phyloP scores from a whole-genome alignment of 2,888 invertebrate species.

The Latrodectus hesperus region DNA sequence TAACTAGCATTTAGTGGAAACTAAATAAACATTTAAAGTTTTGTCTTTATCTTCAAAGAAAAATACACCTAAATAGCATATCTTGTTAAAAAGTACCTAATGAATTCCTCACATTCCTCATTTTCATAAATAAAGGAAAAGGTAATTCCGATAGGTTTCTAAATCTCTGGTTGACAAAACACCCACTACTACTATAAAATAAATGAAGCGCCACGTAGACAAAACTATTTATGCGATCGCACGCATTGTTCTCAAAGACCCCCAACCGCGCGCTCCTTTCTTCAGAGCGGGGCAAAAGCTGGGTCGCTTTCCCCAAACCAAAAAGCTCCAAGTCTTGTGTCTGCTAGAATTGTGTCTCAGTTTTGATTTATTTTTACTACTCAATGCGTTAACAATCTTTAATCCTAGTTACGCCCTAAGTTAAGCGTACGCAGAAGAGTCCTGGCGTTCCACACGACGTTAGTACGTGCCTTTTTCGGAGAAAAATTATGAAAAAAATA shows the following conservation, averaged over 20 bases:
- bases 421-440: slow-evolving; percentile 29
- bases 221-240: slow-evolving; percentile 55
- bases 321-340: background rate
- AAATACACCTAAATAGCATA: too few species aligned
- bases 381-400: slow-evolving; percentile 52
- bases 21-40: too few species aligned
- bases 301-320: background rate
- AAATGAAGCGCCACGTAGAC: slow-evolving; percentile 11
- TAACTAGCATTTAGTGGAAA: too few species aligned
- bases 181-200: slow-evolving; percentile 3
- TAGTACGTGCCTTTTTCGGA: slow-evolving; percentile 40
- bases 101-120: too few species aligned
- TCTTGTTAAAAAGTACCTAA: too few species aligned
- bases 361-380: slow-evolving; percentile 64
- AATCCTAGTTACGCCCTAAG: slow-evolving; percentile 64
- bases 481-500: slow-evolving; percentile 21
- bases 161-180: slow-evolving; percentile 1
- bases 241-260: slow-evolving; percentile 37
- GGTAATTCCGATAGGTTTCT: background rate
- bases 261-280: slow-evolving; percentile 10
- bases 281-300: background rate
- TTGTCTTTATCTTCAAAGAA: too few species aligned
- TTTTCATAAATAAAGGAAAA: background rate
- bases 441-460: slow-evolving; percentile 38
- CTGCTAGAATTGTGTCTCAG: background rate